Evolutionary conservation across 2,113 vertebrate genomes (phyloP).

Genomic region (Limnothrissa miodon): DNA sequence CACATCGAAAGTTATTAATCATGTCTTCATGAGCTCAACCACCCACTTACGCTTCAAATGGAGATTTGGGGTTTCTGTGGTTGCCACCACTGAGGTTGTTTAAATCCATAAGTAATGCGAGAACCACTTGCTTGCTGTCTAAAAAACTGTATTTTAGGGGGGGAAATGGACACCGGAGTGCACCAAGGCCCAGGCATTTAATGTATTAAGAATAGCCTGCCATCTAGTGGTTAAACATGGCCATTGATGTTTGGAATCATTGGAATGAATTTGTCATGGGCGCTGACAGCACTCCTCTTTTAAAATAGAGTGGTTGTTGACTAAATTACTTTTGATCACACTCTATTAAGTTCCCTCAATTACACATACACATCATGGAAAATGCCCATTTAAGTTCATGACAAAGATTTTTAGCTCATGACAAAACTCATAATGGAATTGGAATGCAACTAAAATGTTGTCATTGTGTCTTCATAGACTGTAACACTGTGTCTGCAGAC

Average conservation of each 20-base stretch:
- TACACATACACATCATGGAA: background rate
- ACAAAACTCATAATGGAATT: background rate
- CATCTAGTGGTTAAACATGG: conserved; percentile 55
- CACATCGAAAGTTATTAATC: conserved; percentile 33
- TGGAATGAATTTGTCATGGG: background rate
- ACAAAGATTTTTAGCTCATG: background rate
- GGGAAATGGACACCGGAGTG: background rate
- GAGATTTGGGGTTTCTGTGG: conserved; percentile 58
- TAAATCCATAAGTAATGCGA: conserved; percentile 57
- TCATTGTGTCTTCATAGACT: background rate
- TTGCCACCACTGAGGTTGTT: conserved; percentile 54
- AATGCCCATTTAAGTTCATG: background rate
- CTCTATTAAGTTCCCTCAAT: background rate
- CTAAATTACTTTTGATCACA: conserved; percentile 21
- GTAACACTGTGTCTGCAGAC: background rate
- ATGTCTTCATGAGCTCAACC: conserved; percentile 35
- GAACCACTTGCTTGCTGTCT: conserved; percentile 32
- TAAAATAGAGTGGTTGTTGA: conserved; percentile 12
- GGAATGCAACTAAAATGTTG: background rate
- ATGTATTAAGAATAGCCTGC: conserved; percentile 45
- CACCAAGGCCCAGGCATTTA: background rate
- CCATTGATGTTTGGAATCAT: background rate
- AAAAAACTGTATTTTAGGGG: background rate
- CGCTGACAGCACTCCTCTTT: background rate
- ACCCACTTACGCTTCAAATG: conserved; percentile 44